Evolutionary conservation across 2,888 invertebrate species (phyloP).

Genomic region (Lochmaea capreae): DNA sequence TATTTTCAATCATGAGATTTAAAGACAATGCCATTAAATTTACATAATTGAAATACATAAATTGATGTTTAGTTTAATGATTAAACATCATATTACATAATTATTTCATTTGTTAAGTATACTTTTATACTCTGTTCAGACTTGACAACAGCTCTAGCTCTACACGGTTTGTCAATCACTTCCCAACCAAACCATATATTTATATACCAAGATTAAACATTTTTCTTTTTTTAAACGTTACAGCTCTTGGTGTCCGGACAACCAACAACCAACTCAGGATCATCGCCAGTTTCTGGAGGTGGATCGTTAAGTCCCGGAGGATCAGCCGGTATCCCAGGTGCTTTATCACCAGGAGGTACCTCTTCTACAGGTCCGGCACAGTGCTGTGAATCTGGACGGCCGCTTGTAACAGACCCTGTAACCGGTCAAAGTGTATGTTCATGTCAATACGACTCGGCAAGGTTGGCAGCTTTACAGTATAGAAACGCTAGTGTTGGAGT

Average conservation of each 20-base stretch:
- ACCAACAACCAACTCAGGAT: conserved; percentile 78
- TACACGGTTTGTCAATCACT: too few species aligned
- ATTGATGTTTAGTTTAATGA: too few species aligned
- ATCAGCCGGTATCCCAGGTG: conserved; percentile 65
- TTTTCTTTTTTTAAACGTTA: conserved; percentile 54
- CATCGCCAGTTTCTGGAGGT: conserved; percentile 82
- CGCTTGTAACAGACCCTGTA: conserved; percentile 92
- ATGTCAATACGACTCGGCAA: conserved; percentile 91
- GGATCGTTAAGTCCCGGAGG: conserved; percentile 81
- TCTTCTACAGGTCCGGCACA: conserved; percentile 63
- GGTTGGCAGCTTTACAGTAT: conserved; percentile 85
- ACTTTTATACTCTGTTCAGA: too few species aligned
- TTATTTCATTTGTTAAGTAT: too few species aligned
- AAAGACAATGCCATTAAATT: conserved; percentile 23
- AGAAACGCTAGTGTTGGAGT: conserved; percentile 81
- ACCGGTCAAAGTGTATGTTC: conserved; percentile 94
- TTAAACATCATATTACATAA: too few species aligned
- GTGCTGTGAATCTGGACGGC: conserved; percentile 92
- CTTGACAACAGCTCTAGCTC: too few species aligned
- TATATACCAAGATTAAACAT: background rate
- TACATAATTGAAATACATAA: too few species aligned
- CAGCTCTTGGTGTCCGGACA: conserved; percentile 83
- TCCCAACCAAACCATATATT: background rate
- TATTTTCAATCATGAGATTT: conserved; percentile 20
- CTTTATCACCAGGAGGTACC: conserved; percentile 70